Evolutionary conservation across 2,113 vertebrate genomes (phyloP).

Genomic region (Chunga burmeisteri): DNA sequence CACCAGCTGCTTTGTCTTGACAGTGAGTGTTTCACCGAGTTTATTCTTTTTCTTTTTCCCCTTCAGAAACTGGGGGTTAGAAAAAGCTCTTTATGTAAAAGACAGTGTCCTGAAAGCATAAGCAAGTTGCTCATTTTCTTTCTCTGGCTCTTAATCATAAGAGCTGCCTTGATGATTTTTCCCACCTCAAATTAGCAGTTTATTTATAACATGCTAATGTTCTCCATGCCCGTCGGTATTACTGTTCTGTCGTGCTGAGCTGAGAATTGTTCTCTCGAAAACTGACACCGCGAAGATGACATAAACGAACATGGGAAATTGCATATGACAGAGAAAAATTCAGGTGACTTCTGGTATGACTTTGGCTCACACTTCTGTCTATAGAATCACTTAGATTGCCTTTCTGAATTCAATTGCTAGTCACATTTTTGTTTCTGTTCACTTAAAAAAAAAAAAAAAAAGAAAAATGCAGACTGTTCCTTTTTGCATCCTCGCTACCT

Average conservation of each 20-base stretch:
- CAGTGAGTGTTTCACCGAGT: neutral
- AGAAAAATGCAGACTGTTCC: neutral
- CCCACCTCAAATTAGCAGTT: conserved; percentile 43
- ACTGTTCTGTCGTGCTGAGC: conserved; percentile 20
- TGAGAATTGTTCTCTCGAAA: conserved; percentile 44
- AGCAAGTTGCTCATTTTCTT: conserved; percentile 33
- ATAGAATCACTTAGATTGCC: neutral
- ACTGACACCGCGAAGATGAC: neutral
- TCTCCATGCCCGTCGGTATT: neutral
- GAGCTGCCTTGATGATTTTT: conserved; percentile 37
- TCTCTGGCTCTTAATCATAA: conserved; percentile 6
- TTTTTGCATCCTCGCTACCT: neutral
- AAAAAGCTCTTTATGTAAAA: neutral
- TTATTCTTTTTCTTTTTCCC: neutral
- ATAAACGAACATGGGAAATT: neutral
- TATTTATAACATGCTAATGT: conserved; percentile 61
- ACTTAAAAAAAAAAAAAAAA: neutral
- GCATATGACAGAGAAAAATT: neutral
- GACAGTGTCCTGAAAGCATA: neutral
- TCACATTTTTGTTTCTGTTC: neutral
- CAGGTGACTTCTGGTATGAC: conserved; percentile 16
- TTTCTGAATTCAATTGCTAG: neutral
- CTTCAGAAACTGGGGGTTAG: neutral
- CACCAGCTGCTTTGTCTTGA: neutral
- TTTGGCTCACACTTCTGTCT: neutral